A percentile compares a stretch with the other conserved stretches of the same genome.
Evolutionary conservation across 2,797 vertebrate species (phyloP).

Genomic region (Mormyrus hasselquistii): DNA sequence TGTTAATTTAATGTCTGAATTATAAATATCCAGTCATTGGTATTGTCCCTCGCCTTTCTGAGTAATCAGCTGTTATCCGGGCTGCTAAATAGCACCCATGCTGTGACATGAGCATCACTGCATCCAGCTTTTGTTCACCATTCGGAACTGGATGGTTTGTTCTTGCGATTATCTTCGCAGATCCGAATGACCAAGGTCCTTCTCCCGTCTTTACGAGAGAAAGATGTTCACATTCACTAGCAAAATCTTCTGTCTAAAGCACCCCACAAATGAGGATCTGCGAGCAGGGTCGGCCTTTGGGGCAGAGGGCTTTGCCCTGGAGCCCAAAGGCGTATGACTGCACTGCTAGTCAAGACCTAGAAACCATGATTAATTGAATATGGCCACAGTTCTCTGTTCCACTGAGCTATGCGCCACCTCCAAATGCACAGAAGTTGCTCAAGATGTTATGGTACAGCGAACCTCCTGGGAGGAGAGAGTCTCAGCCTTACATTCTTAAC

Average conservation of each 20-base stretch:
- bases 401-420: background rate
- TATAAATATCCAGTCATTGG: constrained; percentile 29
- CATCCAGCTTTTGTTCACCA: background rate
- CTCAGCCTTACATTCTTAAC: background rate
- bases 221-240: background rate
- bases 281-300: background rate
- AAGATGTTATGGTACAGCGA: background rate
- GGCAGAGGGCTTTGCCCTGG: background rate
- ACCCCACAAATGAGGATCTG: background rate
- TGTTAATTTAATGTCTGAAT: constrained; percentile 30
- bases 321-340: background rate
- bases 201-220: background rate
- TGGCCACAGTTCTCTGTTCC: background rate
- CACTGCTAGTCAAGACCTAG: background rate
- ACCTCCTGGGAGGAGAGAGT: background rate
- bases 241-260: background rate
- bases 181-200: background rate
- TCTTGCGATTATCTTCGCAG: background rate
- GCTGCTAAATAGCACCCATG: background rate
- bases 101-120: background rate
- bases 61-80: constrained; percentile 27
- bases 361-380: background rate
- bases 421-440: background rate
- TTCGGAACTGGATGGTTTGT: background rate
- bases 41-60: background rate